These are phyloP conservation scores for Charadrius vociferus DNA, from an alignment of 2,113 vertebrate genomes.

Conservation along the genomic window DNA sequence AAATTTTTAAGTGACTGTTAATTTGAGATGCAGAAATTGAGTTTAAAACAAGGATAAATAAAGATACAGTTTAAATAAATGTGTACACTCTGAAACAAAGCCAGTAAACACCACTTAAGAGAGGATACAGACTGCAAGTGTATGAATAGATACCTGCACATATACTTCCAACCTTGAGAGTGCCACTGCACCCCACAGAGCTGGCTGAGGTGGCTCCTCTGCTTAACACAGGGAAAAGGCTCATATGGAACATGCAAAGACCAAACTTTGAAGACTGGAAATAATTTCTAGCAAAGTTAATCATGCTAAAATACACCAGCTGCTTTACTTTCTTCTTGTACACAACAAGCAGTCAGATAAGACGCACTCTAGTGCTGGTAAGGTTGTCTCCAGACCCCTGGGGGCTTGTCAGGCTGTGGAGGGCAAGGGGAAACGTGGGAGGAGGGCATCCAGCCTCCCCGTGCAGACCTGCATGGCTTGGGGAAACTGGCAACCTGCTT, in stretches of 20 bases:
- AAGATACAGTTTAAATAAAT: not conserved
- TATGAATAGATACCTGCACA: not conserved
- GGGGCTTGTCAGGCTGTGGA: not conserved
- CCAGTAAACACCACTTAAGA: not conserved
- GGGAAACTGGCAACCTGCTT: not conserved
- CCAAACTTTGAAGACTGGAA: not conserved
- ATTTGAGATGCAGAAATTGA: not conserved
- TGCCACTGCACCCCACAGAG: not conserved
- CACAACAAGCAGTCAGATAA: not conserved
- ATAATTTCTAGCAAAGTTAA: not conserved
- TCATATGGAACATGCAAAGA: not conserved
- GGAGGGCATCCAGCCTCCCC: not conserved
- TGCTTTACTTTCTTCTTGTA: not conserved
- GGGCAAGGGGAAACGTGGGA: not conserved
- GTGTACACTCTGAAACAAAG: not conserved
- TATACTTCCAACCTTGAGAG: not conserved
- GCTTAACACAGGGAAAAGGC: not conserved
- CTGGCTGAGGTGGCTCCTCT: not conserved
- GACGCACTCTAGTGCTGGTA: not conserved
- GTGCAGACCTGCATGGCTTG: not conserved
- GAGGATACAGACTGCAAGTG: not conserved
- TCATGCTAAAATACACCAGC: slow-evolving; percentile 22
- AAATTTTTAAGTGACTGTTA: not conserved
- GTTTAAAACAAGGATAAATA: not conserved
- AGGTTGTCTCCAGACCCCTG: not conserved